Conservation (phyloP, 2,797 vertebrate genomes). For the Pantherophis alleghaniensis region DNA sequence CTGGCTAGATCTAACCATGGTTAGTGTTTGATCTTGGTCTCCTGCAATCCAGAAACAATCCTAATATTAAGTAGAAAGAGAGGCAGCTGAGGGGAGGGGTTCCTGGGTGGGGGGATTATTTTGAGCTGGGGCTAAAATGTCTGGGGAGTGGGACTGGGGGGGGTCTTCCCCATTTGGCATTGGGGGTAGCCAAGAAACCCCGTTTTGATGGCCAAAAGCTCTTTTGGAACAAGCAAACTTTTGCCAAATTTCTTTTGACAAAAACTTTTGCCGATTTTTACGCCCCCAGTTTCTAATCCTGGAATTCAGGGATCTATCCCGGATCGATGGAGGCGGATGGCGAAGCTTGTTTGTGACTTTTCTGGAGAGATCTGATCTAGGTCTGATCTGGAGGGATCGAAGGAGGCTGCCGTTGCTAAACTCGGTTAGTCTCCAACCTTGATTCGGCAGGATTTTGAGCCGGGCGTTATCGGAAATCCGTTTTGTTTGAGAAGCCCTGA, state of each 20-base stretch:
- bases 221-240: neutral
- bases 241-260: neutral
- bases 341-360: neutral
- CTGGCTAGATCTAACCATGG: neutral
- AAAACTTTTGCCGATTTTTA: neutral
- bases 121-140: neutral
- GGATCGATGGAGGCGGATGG: neutral
- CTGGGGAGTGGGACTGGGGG: neutral
- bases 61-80: neutral
- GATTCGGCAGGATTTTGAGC: neutral
- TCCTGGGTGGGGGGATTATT: neutral
- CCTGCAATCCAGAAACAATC: neutral
- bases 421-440: neutral
- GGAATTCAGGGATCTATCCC: neutral
- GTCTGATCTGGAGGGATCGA: neutral
- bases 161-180: neutral
- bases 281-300: neutral
- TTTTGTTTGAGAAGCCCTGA: neutral
- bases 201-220: neutral
- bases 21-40: neutral
- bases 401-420: neutral
- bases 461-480: fast-evolving
- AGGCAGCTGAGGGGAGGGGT: neutral
- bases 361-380: neutral
- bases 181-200: neutral